These are phyloP conservation scores for Isurus oxyrinchus DNA, from an alignment of 2,113 vertebrate species.

Conservation along the genomic window DNA sequence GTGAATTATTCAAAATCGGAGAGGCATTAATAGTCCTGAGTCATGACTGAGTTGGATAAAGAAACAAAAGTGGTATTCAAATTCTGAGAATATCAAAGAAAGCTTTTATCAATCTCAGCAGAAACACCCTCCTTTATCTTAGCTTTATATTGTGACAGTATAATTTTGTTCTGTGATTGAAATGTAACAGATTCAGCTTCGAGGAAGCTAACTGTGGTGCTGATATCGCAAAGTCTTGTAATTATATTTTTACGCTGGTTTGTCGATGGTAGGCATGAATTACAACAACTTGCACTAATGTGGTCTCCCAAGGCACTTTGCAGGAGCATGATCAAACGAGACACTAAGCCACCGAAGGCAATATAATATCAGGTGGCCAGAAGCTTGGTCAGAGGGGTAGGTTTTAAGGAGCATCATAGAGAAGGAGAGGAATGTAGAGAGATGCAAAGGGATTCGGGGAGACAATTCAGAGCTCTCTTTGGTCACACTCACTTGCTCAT, in stretches of 20 bases:
- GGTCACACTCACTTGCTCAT: too few species aligned
- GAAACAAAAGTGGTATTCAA: background rate
- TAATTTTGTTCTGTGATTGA: background rate
- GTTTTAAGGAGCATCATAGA: too few species aligned
- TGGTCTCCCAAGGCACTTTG: background rate
- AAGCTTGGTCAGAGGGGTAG: background rate
- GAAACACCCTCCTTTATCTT: background rate
- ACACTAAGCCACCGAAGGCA: background rate
- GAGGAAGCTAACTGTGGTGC: background rate
- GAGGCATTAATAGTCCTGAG: background rate
- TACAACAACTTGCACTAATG: background rate
- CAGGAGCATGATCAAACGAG: background rate
- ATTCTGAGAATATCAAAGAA: background rate
- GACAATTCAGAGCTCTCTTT: background rate
- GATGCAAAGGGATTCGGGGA: background rate
- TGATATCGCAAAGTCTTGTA: background rate
- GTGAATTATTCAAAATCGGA: background rate
- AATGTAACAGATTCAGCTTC: background rate
- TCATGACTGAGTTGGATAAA: background rate
- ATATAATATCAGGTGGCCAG: background rate
- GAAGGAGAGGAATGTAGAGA: background rate
- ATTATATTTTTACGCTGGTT: background rate
- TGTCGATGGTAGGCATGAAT: background rate
- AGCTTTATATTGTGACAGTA: background rate
- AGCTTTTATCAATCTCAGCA: background rate